These are phyloP conservation scores for Laupala kohalensis DNA, from an alignment of 1,140 invertebrate species.

Conservation along the genomic window DNA sequence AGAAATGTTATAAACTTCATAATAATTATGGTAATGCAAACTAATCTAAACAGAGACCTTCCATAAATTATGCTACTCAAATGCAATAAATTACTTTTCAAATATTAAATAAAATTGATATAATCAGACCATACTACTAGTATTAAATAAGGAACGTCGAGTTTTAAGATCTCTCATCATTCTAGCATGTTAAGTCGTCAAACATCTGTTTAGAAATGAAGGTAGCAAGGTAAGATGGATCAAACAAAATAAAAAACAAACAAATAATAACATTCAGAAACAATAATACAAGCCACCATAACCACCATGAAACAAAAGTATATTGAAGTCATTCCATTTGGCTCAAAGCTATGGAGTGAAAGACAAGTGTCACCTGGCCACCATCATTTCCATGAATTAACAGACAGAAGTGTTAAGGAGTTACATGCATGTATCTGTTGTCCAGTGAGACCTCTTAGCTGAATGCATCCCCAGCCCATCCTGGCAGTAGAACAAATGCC, in stretches of 20 bases:
- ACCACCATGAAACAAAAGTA: background rate
- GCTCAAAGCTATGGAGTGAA: background rate
- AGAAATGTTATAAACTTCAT: background rate
- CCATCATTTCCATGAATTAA: too few species aligned
- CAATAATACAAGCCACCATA: background rate
- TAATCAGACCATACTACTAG: background rate
- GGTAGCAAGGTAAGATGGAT: background rate
- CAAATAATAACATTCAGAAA: too few species aligned
- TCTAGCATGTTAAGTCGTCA: background rate
- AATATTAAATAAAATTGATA: background rate
- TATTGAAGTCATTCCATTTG: background rate
- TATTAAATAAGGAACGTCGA: background rate
- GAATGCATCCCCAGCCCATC: too few species aligned
- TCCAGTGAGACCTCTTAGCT: too few species aligned
- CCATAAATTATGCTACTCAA: too few species aligned
- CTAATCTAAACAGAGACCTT: background rate
- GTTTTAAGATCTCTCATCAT: background rate
- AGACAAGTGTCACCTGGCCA: background rate
- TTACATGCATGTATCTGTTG: too few species aligned
- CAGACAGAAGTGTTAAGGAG: too few species aligned
- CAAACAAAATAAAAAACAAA: background rate
- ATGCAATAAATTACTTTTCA: background rate
- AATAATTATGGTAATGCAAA: too few species aligned
- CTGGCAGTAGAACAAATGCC: too few species aligned
- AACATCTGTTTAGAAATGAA: background rate